Conservation (phyloP, 64 coral and sea anemone species). For the Cladopsammia gracilis region DNA sequence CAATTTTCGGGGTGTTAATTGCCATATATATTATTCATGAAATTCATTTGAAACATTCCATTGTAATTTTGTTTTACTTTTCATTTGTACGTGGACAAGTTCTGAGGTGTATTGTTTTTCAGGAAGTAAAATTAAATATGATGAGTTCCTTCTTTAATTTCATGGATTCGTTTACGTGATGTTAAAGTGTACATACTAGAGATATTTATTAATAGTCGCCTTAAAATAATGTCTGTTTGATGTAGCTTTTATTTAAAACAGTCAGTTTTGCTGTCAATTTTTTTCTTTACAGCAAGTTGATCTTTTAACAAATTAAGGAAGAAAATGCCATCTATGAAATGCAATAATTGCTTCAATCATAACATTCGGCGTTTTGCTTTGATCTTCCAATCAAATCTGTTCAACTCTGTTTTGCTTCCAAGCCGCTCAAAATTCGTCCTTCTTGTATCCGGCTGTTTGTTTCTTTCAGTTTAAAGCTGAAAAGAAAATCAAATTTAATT, state of each 20-base stretch:
- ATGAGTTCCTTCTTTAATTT: background rate
- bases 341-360: background rate
- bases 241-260: background rate
- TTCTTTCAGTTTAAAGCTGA: too few species aligned
- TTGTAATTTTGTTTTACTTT: background rate
- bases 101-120: background rate
- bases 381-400: background rate
- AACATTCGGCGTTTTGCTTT: background rate
- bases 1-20: background rate
- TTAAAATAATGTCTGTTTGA: constrained; percentile 8
- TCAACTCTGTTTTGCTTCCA: background rate
- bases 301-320: background rate
- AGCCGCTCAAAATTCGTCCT: background rate
- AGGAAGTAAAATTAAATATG: background rate
- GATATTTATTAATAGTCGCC: background rate
- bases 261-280: background rate
- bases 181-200: background rate
- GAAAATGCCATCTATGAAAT: background rate
- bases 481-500: too few species aligned
- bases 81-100: background rate
- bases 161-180: background rate
- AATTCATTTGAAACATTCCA: background rate
- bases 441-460: too few species aligned
- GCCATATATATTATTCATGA: background rate
- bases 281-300: background rate